These are phyloP conservation scores for Therioaphis trifolii DNA, from an alignment of 2,888 invertebrate species.

Conservation along the genomic window DNA sequence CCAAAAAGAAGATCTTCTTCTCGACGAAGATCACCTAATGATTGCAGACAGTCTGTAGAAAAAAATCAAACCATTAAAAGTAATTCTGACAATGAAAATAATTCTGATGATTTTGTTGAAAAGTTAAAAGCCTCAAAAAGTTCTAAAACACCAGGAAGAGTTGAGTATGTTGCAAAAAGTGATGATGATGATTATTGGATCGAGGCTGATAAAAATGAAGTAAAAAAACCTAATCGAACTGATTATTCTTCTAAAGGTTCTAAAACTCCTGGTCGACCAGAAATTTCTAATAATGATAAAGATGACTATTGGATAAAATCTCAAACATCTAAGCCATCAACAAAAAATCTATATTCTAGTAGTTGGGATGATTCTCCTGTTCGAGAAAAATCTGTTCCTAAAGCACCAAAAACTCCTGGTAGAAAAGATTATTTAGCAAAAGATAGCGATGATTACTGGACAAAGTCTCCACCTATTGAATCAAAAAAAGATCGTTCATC, in stretches of 20 bases:
- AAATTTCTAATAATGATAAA: slow-evolving; percentile 36
- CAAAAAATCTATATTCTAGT: slow-evolving; percentile 49
- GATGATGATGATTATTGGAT: slow-evolving; percentile 57
- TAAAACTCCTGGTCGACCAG: slow-evolving; percentile 43
- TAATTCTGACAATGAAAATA: slow-evolving; percentile 55
- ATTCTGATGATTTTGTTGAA: slow-evolving; percentile 63
- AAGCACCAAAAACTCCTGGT: slow-evolving; percentile 51
- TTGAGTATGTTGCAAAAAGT: slow-evolving; percentile 38
- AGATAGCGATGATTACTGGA: slow-evolving; percentile 57
- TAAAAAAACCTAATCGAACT: slow-evolving; percentile 34
- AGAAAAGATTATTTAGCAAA: slow-evolving; percentile 49
- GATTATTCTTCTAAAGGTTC: slow-evolving; percentile 50
- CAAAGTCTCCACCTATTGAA: slow-evolving; percentile 37
- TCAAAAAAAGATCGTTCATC: slow-evolving; percentile 37
- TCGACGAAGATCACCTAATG: slow-evolving; percentile 34
- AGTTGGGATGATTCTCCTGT: slow-evolving; percentile 59
- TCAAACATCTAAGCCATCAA: slow-evolving; percentile 38
- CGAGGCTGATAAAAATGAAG: slow-evolving; percentile 43
- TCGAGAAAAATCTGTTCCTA: slow-evolving; percentile 56
- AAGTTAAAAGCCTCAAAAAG: slow-evolving; percentile 57
- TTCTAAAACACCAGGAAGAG: slow-evolving; percentile 45
- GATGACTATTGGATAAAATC: slow-evolving; percentile 53
- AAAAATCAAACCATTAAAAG: slow-evolving; percentile 38
- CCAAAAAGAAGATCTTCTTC: slow-evolving; percentile 49
- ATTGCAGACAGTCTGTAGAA: not conserved